Evolutionary conservation across 2,113 vertebrate genomes (phyloP).

Genomic region (Pygoscelis antarcticus): DNA sequence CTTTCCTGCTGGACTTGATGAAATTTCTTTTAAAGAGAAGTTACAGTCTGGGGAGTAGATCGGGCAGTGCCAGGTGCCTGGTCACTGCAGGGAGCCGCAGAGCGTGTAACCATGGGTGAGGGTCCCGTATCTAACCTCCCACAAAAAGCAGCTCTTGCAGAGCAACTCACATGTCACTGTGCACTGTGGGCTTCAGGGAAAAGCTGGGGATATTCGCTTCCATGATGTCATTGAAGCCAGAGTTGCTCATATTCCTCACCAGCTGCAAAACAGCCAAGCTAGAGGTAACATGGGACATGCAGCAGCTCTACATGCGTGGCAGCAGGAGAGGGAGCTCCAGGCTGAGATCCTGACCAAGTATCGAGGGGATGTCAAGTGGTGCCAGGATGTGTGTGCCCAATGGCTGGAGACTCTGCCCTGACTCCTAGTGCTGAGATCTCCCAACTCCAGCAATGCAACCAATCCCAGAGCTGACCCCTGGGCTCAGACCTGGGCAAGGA

Average conservation of each 20-base stretch:
- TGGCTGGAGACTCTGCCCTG: background rate
- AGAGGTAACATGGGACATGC: background rate
- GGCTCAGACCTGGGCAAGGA: background rate
- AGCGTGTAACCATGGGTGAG: background rate
- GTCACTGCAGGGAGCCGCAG: background rate
- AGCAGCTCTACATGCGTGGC: background rate
- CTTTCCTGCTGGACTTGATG: background rate
- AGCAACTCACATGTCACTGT: conserved; percentile 72
- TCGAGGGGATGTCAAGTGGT: background rate
- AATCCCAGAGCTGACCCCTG: background rate
- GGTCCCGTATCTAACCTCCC: background rate
- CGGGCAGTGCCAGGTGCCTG: background rate
- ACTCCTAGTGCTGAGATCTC: background rate
- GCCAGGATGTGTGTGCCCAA: background rate
- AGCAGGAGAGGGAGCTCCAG: background rate
- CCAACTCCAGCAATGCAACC: background rate
- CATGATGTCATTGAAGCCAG: conserved; percentile 74
- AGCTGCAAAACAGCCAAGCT: conserved; percentile 57
- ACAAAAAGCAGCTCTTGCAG: background rate
- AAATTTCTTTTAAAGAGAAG: background rate
- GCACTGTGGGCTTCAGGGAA: conserved; percentile 63
- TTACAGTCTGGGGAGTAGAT: background rate
- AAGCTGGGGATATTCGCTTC: conserved; percentile 69
- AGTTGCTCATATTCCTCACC: conserved; percentile 74
- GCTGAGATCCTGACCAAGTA: background rate